These are phyloP conservation scores for Sinella curviseta DNA, from an alignment of 1,140 invertebrate genomes.

Conservation along the genomic window DNA sequence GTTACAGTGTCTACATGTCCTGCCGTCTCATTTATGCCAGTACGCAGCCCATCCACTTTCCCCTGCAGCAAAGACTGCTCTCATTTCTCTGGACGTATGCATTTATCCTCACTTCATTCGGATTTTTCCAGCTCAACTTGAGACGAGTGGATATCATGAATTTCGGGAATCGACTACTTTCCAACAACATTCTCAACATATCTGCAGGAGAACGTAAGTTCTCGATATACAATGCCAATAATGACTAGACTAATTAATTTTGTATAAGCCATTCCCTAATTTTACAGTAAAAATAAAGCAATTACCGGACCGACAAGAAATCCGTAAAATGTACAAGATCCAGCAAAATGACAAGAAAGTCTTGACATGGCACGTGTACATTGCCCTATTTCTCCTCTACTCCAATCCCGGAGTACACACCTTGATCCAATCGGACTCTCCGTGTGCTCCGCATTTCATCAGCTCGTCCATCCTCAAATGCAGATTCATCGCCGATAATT, in stretches of 20 bases:
- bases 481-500: not conserved
- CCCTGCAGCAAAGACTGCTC: not conserved
- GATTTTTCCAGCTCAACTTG: too few relatives aligned
- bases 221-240: too few relatives aligned
- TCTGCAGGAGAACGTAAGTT: not conserved
- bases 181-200: not conserved
- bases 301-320: not conserved
- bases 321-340: not conserved
- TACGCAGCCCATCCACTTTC: not conserved
- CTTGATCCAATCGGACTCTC: not conserved
- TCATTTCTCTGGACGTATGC: not conserved
- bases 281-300: not conserved
- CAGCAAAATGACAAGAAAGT: not conserved
- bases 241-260: too few relatives aligned
- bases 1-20: not conserved
- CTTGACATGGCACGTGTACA: not conserved
- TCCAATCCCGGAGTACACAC: too few relatives aligned
- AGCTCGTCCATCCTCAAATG: conserved; percentile 12
- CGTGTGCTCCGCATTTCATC: too few relatives aligned
- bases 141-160: not conserved
- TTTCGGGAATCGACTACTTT: not conserved
- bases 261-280: not conserved
- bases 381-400: not conserved
- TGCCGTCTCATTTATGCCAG: not conserved
- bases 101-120: not conserved